Evolutionary conservation across 2,113 vertebrate species (phyloP).

Genomic region (Thalassarche chlororhynchos): DNA sequence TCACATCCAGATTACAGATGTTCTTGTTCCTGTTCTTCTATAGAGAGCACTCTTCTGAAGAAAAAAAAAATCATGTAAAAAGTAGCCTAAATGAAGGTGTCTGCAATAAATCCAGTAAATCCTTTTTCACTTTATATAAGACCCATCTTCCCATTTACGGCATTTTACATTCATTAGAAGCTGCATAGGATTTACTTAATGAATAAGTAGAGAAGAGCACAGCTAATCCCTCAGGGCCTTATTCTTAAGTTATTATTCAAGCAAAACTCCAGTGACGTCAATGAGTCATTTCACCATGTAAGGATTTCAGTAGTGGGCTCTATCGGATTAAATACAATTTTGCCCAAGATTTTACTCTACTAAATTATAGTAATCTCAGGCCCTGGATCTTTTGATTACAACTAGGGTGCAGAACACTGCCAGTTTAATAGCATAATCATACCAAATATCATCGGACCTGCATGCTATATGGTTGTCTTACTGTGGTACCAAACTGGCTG

Average conservation of each 20-base stretch:
- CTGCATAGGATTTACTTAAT: slow-evolving; percentile 8
- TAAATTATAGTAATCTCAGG: slow-evolving; percentile 11
- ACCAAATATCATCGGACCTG: neutral
- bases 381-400: neutral
- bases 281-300: neutral
- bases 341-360: neutral
- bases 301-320: neutral
- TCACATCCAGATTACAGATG: neutral
- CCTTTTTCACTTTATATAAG: neutral
- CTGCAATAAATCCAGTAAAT: neutral
- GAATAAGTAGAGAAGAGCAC: neutral
- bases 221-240: neutral
- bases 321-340: neutral
- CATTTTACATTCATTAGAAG: neutral
- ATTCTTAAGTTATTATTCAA: neutral
- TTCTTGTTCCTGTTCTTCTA: neutral
- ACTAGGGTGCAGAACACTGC: neutral
- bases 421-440: neutral
- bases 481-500: neutral
- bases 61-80: neutral
- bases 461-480: neutral
- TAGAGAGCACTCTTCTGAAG: neutral
- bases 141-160: neutral
- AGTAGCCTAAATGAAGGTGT: neutral
- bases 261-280: slow-evolving; percentile 1